Evolutionary conservation across 2,888 invertebrate species (phyloP).

Genomic region (Drosophila greeni): DNA sequence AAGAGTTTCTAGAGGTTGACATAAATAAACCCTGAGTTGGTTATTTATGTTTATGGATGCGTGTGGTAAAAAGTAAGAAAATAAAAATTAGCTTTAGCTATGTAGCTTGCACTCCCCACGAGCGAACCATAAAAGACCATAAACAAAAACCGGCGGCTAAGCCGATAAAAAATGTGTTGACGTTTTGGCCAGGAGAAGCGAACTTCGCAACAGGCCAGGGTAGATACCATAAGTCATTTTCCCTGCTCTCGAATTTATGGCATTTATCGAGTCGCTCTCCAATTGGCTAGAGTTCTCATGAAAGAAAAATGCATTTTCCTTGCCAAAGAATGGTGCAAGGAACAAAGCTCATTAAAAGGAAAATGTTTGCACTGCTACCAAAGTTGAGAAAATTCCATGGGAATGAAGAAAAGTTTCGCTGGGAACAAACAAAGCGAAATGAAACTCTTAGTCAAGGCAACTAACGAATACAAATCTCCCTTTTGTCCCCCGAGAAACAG

Average conservation of each 20-base stretch:
- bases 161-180: slow-evolving; percentile 51
- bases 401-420: slow-evolving; percentile 11
- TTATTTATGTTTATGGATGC: slow-evolving; percentile 1
- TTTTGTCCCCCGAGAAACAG: slow-evolving; percentile 42
- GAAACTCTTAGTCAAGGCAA: slow-evolving; percentile 4
- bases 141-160: slow-evolving; percentile 37
- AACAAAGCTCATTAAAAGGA: slow-evolving; percentile 14
- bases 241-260: slow-evolving; percentile 48
- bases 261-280: slow-evolving; percentile 45
- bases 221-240: slow-evolving; percentile 53
- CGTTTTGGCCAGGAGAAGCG: slow-evolving; percentile 22
- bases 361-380: neutral
- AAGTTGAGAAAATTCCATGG: neutral
- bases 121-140: slow-evolving; percentile 3
- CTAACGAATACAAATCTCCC: slow-evolving; percentile 22
- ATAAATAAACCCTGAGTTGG: neutral
- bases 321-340: slow-evolving; percentile 22
- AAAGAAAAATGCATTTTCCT: slow-evolving; percentile 9
- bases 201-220: neutral
- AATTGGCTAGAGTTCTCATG: slow-evolving; percentile 26
- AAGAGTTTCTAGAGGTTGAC: slow-evolving; percentile 13
- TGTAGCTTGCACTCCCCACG: neutral
- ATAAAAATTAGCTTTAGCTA: slow-evolving; percentile 3
- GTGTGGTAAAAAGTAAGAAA: neutral
- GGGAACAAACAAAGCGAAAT: neutral